These are phyloP conservation scores for Mesorhabditis spiculigera DNA, from an alignment of 2,888 invertebrate species.

Conservation along the genomic window DNA sequence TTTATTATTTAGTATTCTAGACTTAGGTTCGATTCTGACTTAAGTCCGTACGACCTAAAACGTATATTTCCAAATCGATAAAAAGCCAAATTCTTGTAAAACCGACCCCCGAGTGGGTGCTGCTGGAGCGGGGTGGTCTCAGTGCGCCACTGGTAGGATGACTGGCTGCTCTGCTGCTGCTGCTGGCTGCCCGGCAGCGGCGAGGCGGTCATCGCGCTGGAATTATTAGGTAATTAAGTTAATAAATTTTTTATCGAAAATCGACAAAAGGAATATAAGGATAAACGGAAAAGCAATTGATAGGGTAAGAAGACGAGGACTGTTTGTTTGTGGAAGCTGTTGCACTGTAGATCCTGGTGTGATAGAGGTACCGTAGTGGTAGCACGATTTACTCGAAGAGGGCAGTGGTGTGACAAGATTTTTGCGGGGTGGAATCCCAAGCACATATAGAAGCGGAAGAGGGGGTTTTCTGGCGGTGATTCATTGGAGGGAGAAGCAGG, in stretches of 20 bases:
- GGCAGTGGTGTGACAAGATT: too few species aligned
- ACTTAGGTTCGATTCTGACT: not conserved
- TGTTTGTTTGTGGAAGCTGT: not conserved
- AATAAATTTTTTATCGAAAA: not conserved
- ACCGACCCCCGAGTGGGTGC: not conserved
- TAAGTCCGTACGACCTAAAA: not conserved
- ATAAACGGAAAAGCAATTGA: not conserved
- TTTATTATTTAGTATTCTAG: slow-evolving; percentile 1
- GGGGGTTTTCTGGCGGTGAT: not conserved
- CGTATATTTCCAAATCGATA: not conserved
- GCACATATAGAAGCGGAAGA: not conserved
- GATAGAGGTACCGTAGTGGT: not conserved
- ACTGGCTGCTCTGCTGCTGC: not conserved
- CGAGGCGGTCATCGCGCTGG: not conserved
- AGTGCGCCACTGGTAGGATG: not conserved
- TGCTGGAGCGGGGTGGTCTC: not conserved
- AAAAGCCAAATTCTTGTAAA: not conserved
- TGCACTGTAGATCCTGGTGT: not conserved
- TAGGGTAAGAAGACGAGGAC: not conserved
- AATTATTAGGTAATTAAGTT: not conserved
- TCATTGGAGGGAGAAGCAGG: not conserved
- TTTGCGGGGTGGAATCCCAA: too few species aligned
- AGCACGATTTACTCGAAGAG: not conserved
- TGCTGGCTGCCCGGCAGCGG: not conserved
- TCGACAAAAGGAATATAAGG: not conserved